These are phyloP conservation scores for Pilophorus perplexus DNA, from an alignment of 2,888 invertebrate genomes.

Conservation along the genomic window DNA sequence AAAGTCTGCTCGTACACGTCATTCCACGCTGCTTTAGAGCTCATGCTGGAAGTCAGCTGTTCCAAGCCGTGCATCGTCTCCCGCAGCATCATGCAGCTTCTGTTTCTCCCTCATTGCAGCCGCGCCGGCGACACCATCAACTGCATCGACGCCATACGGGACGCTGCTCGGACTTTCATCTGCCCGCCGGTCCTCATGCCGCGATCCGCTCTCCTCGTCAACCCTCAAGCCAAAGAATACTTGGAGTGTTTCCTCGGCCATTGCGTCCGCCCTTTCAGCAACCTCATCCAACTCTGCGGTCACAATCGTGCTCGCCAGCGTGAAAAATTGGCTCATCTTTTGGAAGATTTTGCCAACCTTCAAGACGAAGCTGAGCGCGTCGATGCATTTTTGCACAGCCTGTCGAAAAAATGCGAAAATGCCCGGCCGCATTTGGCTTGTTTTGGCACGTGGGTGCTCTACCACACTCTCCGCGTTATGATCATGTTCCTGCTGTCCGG, in stretches of 20 bases:
- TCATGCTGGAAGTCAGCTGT: constrained; percentile 89
- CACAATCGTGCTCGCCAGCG: constrained; percentile 94
- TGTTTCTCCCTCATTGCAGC: constrained; percentile 63
- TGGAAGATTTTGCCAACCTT: constrained; percentile 85
- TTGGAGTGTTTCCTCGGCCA: constrained; percentile 85
- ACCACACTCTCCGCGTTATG: constrained; percentile 90
- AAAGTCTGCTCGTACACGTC: constrained; percentile 74
- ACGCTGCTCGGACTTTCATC: constrained; percentile 82
- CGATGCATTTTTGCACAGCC: constrained; percentile 74
- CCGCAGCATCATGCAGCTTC: constrained; percentile 80
- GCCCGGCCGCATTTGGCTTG: constrained; percentile 75
- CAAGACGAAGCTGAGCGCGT: constrained; percentile 94
- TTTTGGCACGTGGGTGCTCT: constrained; percentile 92
- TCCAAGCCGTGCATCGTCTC: constrained; percentile 87
- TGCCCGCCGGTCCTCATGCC: constrained; percentile 83
- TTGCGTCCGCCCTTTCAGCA: constrained; percentile 82
- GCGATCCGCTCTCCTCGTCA: constrained; percentile 65
- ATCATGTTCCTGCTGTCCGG: constrained; percentile 90
- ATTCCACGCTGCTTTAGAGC: constrained; percentile 82
- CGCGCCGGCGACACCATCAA: constrained; percentile 61
- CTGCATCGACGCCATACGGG: constrained; percentile 77
- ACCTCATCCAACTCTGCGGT: constrained; percentile 83
- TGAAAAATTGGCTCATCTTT: constrained; percentile 83
- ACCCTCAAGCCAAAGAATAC: constrained; percentile 75
- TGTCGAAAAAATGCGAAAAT: constrained; percentile 66